Conservation (phyloP, 2,888 invertebrate genomes). For the Minunthozetes semirufus region DNA sequence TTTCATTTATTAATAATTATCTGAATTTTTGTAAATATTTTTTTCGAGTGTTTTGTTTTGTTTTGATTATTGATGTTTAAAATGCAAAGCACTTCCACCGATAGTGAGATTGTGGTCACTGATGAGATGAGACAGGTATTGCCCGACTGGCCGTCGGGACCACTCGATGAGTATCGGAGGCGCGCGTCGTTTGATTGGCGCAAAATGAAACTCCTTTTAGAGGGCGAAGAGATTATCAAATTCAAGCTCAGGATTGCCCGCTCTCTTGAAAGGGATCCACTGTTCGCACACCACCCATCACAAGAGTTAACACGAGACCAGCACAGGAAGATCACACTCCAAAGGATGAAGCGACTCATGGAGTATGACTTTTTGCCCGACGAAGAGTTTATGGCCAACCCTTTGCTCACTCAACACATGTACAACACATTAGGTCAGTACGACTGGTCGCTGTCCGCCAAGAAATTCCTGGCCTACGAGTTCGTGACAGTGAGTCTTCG, state of each 20-base stretch:
- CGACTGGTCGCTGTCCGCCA: slow-evolving; percentile 49
- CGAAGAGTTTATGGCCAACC: slow-evolving; percentile 52
- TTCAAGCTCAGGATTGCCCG: slow-evolving; percentile 61
- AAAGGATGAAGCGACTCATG: slow-evolving; percentile 55
- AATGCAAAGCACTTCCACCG: slow-evolving; percentile 3
- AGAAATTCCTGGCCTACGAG: slow-evolving; percentile 46
- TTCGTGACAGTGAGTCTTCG: slow-evolving; percentile 39
- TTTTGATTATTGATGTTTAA: too few species aligned
- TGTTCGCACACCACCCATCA: slow-evolving; percentile 60
- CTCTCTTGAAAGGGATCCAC: slow-evolving; percentile 67
- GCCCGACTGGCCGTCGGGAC: slow-evolving; percentile 47
- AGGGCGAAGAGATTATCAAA: slow-evolving; percentile 50
- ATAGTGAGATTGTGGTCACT: not conserved
- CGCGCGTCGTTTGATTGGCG: slow-evolving; percentile 51
- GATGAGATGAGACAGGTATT: slow-evolving; percentile 36
- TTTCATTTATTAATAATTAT: too few species aligned
- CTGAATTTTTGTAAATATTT: too few species aligned
- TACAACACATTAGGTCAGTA: slow-evolving; percentile 48
- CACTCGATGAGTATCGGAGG: slow-evolving; percentile 49
- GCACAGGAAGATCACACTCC: slow-evolving; percentile 51
- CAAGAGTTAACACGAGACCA: slow-evolving; percentile 62
- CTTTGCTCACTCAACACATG: slow-evolving; percentile 46
- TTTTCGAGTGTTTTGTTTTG: too few species aligned
- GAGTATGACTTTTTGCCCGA: slow-evolving; percentile 59
- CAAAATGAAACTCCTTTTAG: slow-evolving; percentile 48